A percentile compares a stretch with the other conserved stretches of the same genome.
phyloP scores from a whole-genome alignment of 2,113 vertebrate genomes.

The Mugil cephalus region DNA sequence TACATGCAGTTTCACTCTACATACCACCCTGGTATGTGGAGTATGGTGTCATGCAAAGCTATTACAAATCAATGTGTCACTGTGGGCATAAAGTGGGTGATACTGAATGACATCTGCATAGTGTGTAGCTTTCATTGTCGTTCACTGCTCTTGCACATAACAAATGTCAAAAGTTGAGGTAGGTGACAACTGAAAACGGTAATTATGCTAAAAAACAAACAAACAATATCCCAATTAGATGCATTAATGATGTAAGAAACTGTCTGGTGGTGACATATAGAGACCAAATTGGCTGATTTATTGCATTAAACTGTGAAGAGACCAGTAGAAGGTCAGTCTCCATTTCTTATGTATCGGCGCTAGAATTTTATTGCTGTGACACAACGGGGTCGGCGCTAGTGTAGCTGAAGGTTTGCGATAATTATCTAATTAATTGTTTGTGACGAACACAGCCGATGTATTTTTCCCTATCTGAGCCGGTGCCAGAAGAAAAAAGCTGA shows the following conservation, averaged over 20 bases:
- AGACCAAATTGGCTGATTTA: constrained; percentile 7
- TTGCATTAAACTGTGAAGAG: constrained; percentile 14
- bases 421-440: constrained; percentile 50
- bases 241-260: too few species aligned
- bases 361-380: constrained; percentile 24
- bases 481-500: constrained; percentile 12
- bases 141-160: background rate
- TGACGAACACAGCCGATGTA: constrained; percentile 35
- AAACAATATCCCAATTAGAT: too few species aligned
- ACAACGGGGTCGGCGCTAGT: constrained; percentile 13
- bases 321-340: background rate
- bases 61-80: background rate
- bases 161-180: too few species aligned
- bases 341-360: background rate
- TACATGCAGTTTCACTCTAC: background rate
- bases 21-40: background rate
- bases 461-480: constrained; percentile 18
- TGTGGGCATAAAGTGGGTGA: background rate
- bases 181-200: too few species aligned
- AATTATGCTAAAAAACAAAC: too few species aligned
- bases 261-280: background rate
- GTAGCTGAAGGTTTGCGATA: constrained; percentile 46
- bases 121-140: background rate
- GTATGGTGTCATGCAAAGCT: background rate
- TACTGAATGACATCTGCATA: background rate